phyloP scores from a whole-genome alignment of 2,113 vertebrate genomes.

The Burhinus bistriatus region DNA sequence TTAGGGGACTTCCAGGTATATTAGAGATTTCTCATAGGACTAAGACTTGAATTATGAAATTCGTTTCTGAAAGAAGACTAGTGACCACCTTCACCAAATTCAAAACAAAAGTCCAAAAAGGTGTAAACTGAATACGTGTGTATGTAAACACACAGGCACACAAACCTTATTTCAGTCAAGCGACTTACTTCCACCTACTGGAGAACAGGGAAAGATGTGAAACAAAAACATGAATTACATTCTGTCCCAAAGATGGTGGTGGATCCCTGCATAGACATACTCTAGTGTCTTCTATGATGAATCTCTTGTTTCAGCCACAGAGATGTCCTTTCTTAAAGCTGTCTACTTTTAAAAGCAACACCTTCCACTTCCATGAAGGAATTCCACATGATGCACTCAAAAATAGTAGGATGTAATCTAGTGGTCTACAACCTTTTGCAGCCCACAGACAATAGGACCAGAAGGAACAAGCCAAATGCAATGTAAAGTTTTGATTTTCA shows the following conservation, averaged over 20 bases:
- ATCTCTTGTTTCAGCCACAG: not conserved
- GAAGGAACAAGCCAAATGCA: not conserved
- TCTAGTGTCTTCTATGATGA: not conserved
- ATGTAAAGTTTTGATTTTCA: not conserved
- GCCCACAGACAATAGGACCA: not conserved
- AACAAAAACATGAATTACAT: not conserved
- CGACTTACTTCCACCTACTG: not conserved
- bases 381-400: not conserved
- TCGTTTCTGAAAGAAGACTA: not conserved
- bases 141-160: not conserved
- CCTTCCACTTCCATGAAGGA: not conserved
- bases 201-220: not conserved
- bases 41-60: not conserved
- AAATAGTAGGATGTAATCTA: not conserved
- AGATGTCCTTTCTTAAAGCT: not conserved
- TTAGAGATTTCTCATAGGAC: not conserved
- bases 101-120: not conserved
- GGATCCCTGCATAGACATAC: not conserved
- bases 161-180: not conserved
- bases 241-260: not conserved
- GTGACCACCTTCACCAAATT: not conserved
- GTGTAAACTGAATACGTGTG: fast-evolving
- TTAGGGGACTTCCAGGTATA: not conserved
- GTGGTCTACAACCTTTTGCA: not conserved
- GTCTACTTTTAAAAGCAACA: not conserved